Base-by-base conservation (phyloP, 1,140 invertebrate genomes). In the Drosophila virilis region DNA sequence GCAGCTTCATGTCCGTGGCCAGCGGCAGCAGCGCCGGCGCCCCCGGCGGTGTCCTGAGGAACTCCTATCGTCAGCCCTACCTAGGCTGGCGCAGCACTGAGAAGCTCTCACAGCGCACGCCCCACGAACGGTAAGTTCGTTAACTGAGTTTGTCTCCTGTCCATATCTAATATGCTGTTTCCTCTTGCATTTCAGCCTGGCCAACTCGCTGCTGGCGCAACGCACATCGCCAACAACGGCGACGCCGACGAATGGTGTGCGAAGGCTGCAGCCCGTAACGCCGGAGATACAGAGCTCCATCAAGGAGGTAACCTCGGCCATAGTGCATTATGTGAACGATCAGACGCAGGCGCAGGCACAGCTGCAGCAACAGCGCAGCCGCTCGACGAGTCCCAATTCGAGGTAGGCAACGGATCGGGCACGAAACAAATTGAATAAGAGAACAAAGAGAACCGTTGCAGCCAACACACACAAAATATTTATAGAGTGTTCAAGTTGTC, bases 301-400 rank as follows among this genome's bases (percentile, higher is more conserved):
- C 92, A 97, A 97, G 92, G 97, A 97, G 93, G 97, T 98, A 37
- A 97, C 97, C 38, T 97, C 97, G 74, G 97, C 97, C n/a, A 98
- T 98, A 77, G 97, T 97, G 46, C 96, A 97, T 92, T 98, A 97
- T 93, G 97, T 97, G 42, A 96, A 96, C 77, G 96, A 96, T 45
- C 94, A 92, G 74, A 82, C 77, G 61, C 61, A 62, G 60, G 46
- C 61, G 43, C 81, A 84, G 22, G 22, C 22, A 37, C 60, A 74
- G 38, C 42, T 59, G 33, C 81, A 75, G 10, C 73, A 92, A 70
- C 76, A 85, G 65, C 84, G 67, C 83, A 93, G 86, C 55, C 77
- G 93, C 92, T 71, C 93, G 92, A 76, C 93, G 40, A 92, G 92
- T 83, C 92, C 92, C 8, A 92, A 91, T 72, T 91, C 91, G 61